Base-by-base conservation (phyloP, 2,797 vertebrate genomes). In the Vipera ursinii region DNA sequence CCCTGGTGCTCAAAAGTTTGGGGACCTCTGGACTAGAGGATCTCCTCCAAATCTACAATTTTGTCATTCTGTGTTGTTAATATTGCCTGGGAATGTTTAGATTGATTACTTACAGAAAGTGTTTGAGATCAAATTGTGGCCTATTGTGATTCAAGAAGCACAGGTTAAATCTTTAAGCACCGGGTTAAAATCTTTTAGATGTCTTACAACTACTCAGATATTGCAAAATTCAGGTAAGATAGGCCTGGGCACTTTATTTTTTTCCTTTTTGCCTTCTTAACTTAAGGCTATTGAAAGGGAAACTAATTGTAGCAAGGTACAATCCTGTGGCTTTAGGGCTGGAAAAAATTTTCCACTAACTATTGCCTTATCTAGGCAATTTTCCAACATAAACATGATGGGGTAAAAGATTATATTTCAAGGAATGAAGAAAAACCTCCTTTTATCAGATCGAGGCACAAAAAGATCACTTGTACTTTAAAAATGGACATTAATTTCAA, bases 391-490 rank as follows among this genome's bases (percentile, higher is more conserved):
- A 91, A 86, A 69, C 51, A 60, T 5, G 53, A 38, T 53, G 56
- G 86, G 20, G 38, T 3, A 24, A 53, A 60, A 53, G 26, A 78
- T 44, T 88, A 65, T 59, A 90, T 87, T 59, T 53, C 65, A 90
- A 87, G 56, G 89, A 93, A 93, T 78, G 89, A 93, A 63, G 90
- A 92, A 87, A 92, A 65, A 61, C 85, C 93, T 86, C 44, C 93
- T 8, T 28, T 6, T 12, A 28, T 90, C 38, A 86, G 8, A 82
- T 51, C n/a, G 78, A 94, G 63, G 89, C 63, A 6, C 22, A 89
- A 38, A 88, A 12, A 0, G 32, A 87, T 86, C 88, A 88, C n/a
- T 60, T 1, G n/a, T 20, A 82, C 1, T 88, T 89, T 55, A 86
- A 92, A 94, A 92, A 93, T 8, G 92, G 93, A 93, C 59, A 60